Base-by-base conservation (phyloP, 2,113 vertebrate genomes). In the Aleadryas rufinucha region DNA sequence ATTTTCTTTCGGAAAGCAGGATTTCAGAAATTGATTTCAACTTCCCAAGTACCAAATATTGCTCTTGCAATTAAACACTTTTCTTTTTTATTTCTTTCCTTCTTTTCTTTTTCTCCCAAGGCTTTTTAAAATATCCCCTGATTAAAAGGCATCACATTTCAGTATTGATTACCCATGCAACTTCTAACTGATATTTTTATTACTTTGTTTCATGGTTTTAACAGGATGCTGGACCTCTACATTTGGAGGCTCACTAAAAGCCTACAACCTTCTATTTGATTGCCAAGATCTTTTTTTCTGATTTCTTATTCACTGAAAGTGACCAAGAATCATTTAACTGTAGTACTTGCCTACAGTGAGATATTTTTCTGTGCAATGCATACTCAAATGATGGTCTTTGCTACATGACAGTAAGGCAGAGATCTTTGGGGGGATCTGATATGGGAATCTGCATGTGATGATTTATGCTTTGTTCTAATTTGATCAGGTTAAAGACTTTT, bases 1-100 rank as follows among this genome's bases (percentile, higher is more conserved):
- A 22, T 30, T 65, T 84, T 52, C 64, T 66, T 95, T 69, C 28
- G 30, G 54, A 27, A 39, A 87, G 28, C 49, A 31, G 70, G 44
- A 16, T 65, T 61, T 35, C 59, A 70, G 84, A 87, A 84, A 65
- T 9, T 23, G 35, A 65, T 74, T 90, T 80, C 64, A 66, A 6
- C 42, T 95, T 89, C 33, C 35, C 42, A 74, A 59, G 33, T 28
- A 53, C 45, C 68, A 88, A 77, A 90, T 88, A 70, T 22, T 93
- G 33, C 35, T 82, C 61, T 78, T 91, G 65, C 69, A 87, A 77
- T 77, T 65, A 81, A 94, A 61, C n/a, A 41, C 37, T 54, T 3
- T 2, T 63, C 8, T n/a, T 60, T 50, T 44, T 21, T 5, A 4
- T 10, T 26, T 8, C 5, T 9, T 39, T 20, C 3, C 1, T 7